Percentiles rank a stretch among this genome's conserved stretches.
These are phyloP conservation scores for Sebastes paucispinis DNA, from an alignment of 2,797 vertebrate genomes.

Conservation along the genomic window DNA sequence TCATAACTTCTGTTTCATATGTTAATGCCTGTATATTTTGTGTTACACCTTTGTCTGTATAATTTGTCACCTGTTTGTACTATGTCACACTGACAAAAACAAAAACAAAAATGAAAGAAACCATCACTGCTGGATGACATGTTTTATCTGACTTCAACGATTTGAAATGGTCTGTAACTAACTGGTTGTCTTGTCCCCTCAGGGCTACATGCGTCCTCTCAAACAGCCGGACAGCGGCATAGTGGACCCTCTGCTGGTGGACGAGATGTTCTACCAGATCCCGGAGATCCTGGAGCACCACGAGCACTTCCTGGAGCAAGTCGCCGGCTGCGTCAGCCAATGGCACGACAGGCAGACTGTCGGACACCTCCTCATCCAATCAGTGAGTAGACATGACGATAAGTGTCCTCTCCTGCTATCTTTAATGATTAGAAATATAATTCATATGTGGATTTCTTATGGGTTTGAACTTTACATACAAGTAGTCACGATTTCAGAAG, in stretches of 20 bases:
- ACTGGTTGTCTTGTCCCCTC: neutral
- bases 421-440: neutral
- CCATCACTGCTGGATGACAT: no score
- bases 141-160: fast-evolving
- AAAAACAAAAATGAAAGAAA: no score
- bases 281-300: slow-evolving; percentile 98
- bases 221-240: slow-evolving; percentile 94
- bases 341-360: slow-evolving; percentile 96
- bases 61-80: no score
- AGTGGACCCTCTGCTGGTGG: slow-evolving; percentile 93
- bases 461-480: neutral
- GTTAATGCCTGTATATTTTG: no score
- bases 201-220: slow-evolving; percentile 98
- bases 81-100: no score
- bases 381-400: slow-evolving; percentile 81
- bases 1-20: no score
- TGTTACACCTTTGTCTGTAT: no score
- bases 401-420: neutral
- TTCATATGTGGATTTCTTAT: neutral
- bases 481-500: neutral
- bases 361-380: slow-evolving; percentile 92
- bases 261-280: slow-evolving; percentile 98
- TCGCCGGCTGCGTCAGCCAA: slow-evolving; percentile 88
- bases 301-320: slow-evolving; percentile 94
- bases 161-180: neutral